Percentiles rank a stretch among this genome's conserved stretches.
These are phyloP conservation scores for Diorhabda elongata DNA, from an alignment of 1,140 invertebrate species.

Conservation along the genomic window DNA sequence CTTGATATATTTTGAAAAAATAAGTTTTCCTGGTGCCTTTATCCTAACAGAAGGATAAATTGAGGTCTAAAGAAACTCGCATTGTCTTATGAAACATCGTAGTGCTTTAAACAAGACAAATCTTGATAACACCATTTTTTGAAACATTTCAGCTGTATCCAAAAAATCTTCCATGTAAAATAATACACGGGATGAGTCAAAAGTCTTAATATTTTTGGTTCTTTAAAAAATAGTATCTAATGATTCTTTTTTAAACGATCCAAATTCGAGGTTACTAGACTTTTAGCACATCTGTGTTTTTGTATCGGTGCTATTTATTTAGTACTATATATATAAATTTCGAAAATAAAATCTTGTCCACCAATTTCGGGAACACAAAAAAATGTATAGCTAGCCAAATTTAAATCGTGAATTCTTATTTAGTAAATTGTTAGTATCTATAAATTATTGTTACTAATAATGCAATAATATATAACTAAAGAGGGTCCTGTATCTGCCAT, in stretches of 20 bases:
- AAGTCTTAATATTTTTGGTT: background rate
- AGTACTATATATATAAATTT: too few relatives aligned
- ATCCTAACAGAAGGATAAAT: background rate
- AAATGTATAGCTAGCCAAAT: constrained; percentile 14
- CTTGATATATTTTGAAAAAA: background rate
- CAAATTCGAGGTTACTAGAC: too few relatives aligned
- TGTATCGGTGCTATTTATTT: too few relatives aligned
- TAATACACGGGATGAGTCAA: background rate
- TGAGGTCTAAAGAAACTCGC: background rate
- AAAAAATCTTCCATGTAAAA: background rate
- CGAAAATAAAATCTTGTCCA: background rate
- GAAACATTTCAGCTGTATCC: background rate
- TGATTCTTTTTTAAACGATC: too few relatives aligned
- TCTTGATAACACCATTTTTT: background rate
- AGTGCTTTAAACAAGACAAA: background rate
- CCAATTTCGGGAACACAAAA: constrained; percentile 11
- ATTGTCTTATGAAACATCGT: background rate
- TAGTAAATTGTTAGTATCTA: constrained; percentile 15
- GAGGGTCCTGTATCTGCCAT: too few relatives aligned
- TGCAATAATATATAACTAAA: constrained; percentile 8
- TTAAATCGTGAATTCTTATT: constrained; percentile 7
- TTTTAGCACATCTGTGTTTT: too few relatives aligned
- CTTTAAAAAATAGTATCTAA: too few relatives aligned
- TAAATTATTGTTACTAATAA: constrained; percentile 11
- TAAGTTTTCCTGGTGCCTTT: background rate